phyloP scores from a whole-genome alignment of 2,888 invertebrate species.

The Acrocyrtus sp. region DNA sequence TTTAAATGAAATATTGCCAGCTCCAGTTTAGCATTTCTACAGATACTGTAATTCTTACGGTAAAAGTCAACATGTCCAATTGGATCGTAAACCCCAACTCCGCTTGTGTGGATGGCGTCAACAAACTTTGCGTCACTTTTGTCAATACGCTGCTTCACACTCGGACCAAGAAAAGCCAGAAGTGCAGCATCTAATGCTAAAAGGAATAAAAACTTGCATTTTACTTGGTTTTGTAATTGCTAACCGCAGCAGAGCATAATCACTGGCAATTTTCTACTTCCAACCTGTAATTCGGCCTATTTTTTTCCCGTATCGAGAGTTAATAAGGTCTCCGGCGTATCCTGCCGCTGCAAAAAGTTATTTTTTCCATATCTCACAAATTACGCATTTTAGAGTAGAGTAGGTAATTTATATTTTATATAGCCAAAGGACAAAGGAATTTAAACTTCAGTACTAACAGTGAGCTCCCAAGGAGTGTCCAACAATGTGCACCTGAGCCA shows the following conservation, averaged over 20 bases:
- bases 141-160: constrained; percentile 31
- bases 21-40: neutral
- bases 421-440: too few species aligned
- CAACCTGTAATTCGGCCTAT: constrained; percentile 56
- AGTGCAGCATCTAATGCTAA: constrained; percentile 36
- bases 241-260: too few species aligned
- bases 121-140: constrained; percentile 52
- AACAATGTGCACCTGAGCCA: constrained; percentile 38
- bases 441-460: too few species aligned
- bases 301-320: constrained; percentile 30
- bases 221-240: too few species aligned
- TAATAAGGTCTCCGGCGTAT: constrained; percentile 42
- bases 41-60: too few species aligned
- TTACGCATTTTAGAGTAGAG: neutral
- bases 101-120: constrained; percentile 52
- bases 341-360: constrained; percentile 39
- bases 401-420: too few species aligned
- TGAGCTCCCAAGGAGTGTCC: constrained; percentile 50
- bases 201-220: too few species aligned
- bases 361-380: too few species aligned
- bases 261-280: neutral
- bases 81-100: constrained; percentile 40
- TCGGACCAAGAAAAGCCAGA: constrained; percentile 31
- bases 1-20: too few species aligned
- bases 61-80: constrained; percentile 54